Evolutionary conservation across 2,888 invertebrate genomes (phyloP).

Genomic region (Brenthis daphne): DNA sequence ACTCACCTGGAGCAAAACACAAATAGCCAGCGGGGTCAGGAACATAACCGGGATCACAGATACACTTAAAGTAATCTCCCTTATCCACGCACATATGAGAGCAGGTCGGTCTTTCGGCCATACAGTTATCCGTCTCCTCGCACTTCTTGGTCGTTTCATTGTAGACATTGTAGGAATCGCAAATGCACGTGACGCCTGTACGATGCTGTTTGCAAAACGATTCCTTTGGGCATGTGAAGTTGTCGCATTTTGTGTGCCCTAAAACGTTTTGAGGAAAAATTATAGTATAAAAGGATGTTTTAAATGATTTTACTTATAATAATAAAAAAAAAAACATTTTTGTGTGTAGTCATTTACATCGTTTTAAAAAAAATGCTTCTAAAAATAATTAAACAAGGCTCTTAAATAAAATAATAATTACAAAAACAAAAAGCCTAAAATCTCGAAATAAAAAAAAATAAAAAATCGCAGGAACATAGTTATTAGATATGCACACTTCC

Average conservation of each 20-base stretch:
- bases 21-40: conserved; percentile 50
- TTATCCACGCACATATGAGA: conserved; percentile 86
- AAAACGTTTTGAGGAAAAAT: conserved; percentile 13
- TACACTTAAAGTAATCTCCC: conserved; percentile 83
- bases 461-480: too few relatives aligned
- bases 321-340: too few relatives aligned
- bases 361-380: too few relatives aligned
- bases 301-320: too few relatives aligned
- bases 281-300: too few relatives aligned
- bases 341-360: too few relatives aligned
- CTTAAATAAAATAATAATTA: too few relatives aligned
- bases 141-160: conserved; percentile 63
- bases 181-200: conserved; percentile 78
- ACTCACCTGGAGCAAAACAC: conserved; percentile 62
- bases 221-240: conserved; percentile 52
- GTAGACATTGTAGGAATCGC: conserved; percentile 67
- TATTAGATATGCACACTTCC: not conserved
- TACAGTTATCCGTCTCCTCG: conserved; percentile 85
- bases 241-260: conserved; percentile 67
- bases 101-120: conserved; percentile 83
- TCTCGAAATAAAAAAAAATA: too few relatives aligned
- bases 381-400: too few relatives aligned
- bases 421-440: too few relatives aligned
- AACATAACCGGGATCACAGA: conserved; percentile 79
- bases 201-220: conserved; percentile 57